Base-by-base conservation (phyloP, 2,797 vertebrate genomes). In the Hippocampus kuda region DNA sequence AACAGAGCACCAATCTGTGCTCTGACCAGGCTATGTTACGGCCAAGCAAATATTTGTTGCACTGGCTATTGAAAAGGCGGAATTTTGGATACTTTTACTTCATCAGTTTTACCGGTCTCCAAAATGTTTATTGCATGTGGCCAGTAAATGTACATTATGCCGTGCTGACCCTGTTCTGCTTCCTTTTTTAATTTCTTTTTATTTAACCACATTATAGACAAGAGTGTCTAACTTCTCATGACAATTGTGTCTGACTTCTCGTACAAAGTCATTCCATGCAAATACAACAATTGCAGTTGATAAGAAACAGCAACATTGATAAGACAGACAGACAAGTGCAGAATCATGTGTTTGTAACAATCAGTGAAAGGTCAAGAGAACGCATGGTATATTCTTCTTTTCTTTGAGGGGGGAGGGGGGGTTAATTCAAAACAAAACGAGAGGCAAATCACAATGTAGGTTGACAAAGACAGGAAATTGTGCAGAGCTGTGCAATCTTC, bases 381-480 rank as follows among this genome's bases (percentile, higher is more conserved):
- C 44, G 46, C 24, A 4, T 41, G 41, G 1, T 64, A 9, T 48
- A 65, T 48, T 62, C 18, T 26, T 46, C 12, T 27, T 65, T 8
- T 60, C 7, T 42, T 41, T 63, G 38, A 24, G 44, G 46, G 44
- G 41, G 38, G 71, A 41, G 42, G 74, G 73, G 48, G 68, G 78
- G 79, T 75, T 74, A 77, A 82, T 81, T 77, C 44, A 42, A 82
- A 86, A 84, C 70, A 71, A 80, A 70, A 78, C 72, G 71, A 62
- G 57, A 68, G 75, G 68, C 56, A 77, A 67, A 77, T 68, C 78
- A 87, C 84, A 89, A 87, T 77, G 70, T 69, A 68, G 65, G 51
- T 65, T 3, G 75, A 89, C 86, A 89, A 90, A 89, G 83, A 80
- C 79, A 73, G 88, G 89, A 90, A 88, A 79, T 69, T 67, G 77